Conservation (phyloP, 2,888 invertebrate genomes). For the Drosophila dives region DNA sequence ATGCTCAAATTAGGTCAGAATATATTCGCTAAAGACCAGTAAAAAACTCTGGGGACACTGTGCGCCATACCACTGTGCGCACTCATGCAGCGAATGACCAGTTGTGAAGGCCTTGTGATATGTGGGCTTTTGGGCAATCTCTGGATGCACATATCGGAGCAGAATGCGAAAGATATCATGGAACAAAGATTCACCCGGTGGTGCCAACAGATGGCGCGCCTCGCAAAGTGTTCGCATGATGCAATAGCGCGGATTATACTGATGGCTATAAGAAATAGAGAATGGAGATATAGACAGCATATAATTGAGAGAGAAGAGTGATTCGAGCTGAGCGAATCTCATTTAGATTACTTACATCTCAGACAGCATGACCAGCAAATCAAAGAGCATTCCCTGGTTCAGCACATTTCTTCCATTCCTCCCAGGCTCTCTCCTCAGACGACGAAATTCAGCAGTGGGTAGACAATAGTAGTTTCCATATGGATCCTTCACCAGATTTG, state of each 20-base stretch:
- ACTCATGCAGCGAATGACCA: slow-evolving; percentile 72
- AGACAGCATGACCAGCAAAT: slow-evolving; percentile 56
- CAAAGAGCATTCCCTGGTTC: slow-evolving; percentile 63
- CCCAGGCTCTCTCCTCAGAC: slow-evolving; percentile 56
- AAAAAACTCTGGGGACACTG: slow-evolving; percentile 82
- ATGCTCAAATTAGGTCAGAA: slow-evolving; percentile 33
- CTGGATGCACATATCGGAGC: slow-evolving; percentile 86
- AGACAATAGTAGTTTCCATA: slow-evolving; percentile 65
- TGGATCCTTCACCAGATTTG: slow-evolving; percentile 60
- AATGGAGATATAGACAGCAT: background rate
- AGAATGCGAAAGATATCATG: slow-evolving; percentile 88
- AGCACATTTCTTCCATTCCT: slow-evolving; percentile 40
- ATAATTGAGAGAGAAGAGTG: background rate
- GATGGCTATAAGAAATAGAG: slow-evolving; percentile 57
- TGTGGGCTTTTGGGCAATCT: slow-evolving; percentile 67
- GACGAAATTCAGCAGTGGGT: slow-evolving; percentile 32
- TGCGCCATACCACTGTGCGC: slow-evolving; percentile 76
- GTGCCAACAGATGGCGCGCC: slow-evolving; percentile 86
- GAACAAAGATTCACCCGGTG: slow-evolving; percentile 88
- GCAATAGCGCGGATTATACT: slow-evolving; percentile 85
- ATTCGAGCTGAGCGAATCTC: background rate
- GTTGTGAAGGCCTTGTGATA: slow-evolving; percentile 66
- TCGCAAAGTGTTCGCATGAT: slow-evolving; percentile 90
- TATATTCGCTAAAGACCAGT: slow-evolving; percentile 65
- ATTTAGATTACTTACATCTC: slow-evolving; percentile 48